Conservation (phyloP, 1,140 invertebrate genomes). For the Homarus americanus region DNA sequence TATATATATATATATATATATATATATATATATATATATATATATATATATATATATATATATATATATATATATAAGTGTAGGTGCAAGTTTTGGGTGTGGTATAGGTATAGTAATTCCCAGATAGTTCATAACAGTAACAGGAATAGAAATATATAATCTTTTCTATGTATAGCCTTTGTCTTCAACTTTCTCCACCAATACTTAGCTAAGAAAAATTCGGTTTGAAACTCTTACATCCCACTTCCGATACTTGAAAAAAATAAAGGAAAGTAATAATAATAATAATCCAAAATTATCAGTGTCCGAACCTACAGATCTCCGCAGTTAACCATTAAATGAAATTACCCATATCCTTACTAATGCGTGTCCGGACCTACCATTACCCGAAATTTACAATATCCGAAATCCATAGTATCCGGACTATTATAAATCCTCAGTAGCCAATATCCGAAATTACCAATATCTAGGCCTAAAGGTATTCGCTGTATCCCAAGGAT, state of each 20-base stretch:
- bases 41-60: constrained; percentile 47
- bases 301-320: background rate
- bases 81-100: background rate
- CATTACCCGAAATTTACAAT: background rate
- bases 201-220: no score
- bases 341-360: background rate
- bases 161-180: no score
- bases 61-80: constrained; percentile 22
- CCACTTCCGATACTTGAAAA: no score
- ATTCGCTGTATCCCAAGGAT: background rate
- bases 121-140: no score
- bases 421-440: background rate
- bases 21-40: constrained; percentile 47
- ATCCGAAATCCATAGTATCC: background rate
- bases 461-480: background rate
- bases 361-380: background rate
- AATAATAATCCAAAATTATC: background rate
- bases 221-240: no score
- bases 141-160: no score
- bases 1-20: constrained; percentile 23
- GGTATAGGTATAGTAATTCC: no score
- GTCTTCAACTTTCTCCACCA: no score
- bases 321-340: background rate
- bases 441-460: constrained; percentile 1
- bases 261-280: no score